phyloP scores from a whole-genome alignment of 2,797 vertebrate species.

The Hypotaenidia philippensis region DNA sequence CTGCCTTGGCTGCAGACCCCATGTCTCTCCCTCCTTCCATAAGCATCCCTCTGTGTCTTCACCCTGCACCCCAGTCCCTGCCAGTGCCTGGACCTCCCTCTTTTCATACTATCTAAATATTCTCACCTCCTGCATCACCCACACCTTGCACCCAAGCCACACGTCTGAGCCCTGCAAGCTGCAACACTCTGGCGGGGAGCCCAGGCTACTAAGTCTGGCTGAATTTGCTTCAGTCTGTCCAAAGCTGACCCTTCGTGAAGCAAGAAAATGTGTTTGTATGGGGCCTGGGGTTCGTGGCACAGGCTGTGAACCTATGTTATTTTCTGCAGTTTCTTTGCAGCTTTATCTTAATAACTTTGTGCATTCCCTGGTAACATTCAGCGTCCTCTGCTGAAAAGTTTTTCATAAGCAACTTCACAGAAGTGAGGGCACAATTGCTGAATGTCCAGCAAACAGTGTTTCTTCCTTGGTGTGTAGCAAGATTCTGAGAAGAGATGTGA shows the following conservation, averaged over 20 bases:
- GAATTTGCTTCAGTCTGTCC: not conserved
- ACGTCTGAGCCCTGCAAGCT: not conserved
- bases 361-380: not conserved
- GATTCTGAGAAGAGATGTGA: not conserved
- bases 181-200: not conserved
- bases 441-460: not conserved
- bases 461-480: not conserved
- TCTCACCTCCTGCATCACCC: not conserved
- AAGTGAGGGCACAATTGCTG: not conserved
- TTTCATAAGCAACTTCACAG: not conserved
- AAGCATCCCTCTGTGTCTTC: not conserved
- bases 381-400: not conserved
- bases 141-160: not conserved
- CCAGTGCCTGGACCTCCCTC: not conserved
- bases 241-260: not conserved
- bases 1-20: not conserved
- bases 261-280: not conserved
- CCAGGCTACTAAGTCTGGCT: not conserved
- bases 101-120: not conserved
- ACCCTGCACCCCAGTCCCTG: accelerated
- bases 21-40: not conserved
- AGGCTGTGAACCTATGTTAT: not conserved
- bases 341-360: not conserved
- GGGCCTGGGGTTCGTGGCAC: not conserved
- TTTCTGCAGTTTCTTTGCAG: slow-evolving; percentile 6